A percentile compares a stretch with the other conserved stretches of the same genome.
These are phyloP conservation scores for Luehdorfia chinensis DNA, from an alignment of 1,140 invertebrate genomes.

Conservation along the genomic window DNA sequence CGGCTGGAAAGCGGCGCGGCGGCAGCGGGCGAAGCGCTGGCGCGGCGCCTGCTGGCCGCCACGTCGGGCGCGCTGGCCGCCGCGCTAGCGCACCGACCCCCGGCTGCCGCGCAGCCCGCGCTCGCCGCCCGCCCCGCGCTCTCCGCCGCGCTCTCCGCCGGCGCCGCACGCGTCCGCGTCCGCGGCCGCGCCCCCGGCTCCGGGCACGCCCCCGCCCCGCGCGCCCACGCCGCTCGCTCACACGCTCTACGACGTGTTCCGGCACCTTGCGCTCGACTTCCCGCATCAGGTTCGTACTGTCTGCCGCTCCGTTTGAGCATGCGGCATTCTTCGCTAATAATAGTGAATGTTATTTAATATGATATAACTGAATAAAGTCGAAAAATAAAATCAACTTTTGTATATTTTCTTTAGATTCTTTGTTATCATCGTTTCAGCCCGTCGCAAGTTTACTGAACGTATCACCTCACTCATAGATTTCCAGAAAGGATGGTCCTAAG, in stretches of 20 bases:
- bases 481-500: too few relatives aligned
- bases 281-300: conserved; percentile 46
- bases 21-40: conserved; percentile 84
- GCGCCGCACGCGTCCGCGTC: conserved; percentile 19
- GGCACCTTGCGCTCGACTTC: conserved; percentile 55
- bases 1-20: conserved; percentile 83
- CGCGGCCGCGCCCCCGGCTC: conserved; percentile 6
- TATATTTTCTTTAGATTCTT: too few relatives aligned
- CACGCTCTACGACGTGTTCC: conserved; percentile 56
- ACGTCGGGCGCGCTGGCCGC: conserved; percentile 49
- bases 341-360: too few relatives aligned
- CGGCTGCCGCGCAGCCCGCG: conserved; percentile 17
- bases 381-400: too few relatives aligned
- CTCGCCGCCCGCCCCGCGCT: conserved; percentile 18
- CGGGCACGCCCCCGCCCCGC: conserved; percentile 5
- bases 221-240: conserved; percentile 45
- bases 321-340: too few relatives aligned
- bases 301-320: too few relatives aligned
- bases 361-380: too few relatives aligned
- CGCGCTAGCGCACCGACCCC: conserved; percentile 32
- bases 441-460: too few relatives aligned
- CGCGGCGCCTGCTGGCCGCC: conserved; percentile 80
- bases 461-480: too few relatives aligned
- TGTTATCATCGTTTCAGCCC: too few relatives aligned
- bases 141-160: conserved; percentile 9